Percentiles rank a stretch among this genome's conserved stretches.
Evolutionary conservation across 2,888 invertebrate genomes (phyloP).

Genomic region (Drosophila koepferae): DNA sequence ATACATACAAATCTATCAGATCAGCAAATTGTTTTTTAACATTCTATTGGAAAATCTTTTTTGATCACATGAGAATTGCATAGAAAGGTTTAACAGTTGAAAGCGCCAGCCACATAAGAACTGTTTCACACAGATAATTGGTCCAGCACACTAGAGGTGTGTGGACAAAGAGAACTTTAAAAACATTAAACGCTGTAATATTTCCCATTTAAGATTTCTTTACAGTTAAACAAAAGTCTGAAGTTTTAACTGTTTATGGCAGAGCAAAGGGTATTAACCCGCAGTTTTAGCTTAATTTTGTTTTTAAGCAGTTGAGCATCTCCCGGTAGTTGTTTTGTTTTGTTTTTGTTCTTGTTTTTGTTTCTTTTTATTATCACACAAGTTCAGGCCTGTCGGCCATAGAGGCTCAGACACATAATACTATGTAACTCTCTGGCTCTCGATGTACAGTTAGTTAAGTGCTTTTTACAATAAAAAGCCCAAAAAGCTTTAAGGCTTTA

Average conservation of each 20-base stretch:
- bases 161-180: neutral
- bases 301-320: neutral
- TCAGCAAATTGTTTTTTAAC: neutral
- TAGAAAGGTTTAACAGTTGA: neutral
- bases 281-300: neutral
- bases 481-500: conserved; percentile 61
- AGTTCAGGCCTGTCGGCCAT: conserved; percentile 1
- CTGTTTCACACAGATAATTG: neutral
- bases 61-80: conserved; percentile 1
- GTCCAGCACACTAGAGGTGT: neutral
- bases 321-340: neutral
- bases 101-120: neutral
- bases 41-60: too few species aligned
- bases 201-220: neutral
- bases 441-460: conserved; percentile 52
- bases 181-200: neutral
- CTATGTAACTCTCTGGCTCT: conserved; percentile 28
- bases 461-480: conserved; percentile 45
- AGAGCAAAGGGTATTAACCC: conserved; percentile 36
- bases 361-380: conserved; percentile 23
- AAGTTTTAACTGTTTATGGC: neutral
- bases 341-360: neutral
- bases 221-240: conserved; percentile 15
- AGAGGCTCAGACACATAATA: neutral
- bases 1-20: neutral